Base-by-base conservation (phyloP, 2,113 vertebrate genomes). In the Oxyruncus cristatus region DNA sequence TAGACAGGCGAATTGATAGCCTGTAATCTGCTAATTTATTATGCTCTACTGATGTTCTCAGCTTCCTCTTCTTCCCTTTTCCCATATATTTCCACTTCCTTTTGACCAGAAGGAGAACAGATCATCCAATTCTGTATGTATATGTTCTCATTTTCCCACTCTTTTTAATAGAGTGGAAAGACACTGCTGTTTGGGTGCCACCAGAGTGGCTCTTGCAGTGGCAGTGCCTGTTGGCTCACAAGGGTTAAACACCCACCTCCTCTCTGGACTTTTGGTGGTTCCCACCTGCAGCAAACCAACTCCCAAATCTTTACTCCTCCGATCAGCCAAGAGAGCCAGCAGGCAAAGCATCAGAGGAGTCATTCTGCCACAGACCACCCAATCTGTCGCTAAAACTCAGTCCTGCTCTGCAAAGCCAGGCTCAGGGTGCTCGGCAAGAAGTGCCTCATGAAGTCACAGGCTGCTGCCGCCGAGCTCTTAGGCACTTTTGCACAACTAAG, bases 231-330 rank as follows among this genome's bases (percentile, higher is more conserved):
- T 4, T 8, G 4, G 26, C 7, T 66, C 44, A 21, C 3, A 28
- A 16, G 33, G 28, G 10, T 41, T 16, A 8, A 46, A 47, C 26
- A 12, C 17, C 2, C 16, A 30, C 4, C 42, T 67, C 14, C 1
- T 11, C 41, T 3, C 0, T 1, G 30, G 35, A 21, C 13, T 11
- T 27, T 5, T 9, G 32, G 21, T 19, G 18, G 26, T 1, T 85
- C 59, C 35, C 30, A 68, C 11, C 8, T 32, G 66, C 71, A 72
- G 26, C 35, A 72, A 44, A 28, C 47, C 81, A 62, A 0, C 50
- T 8, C 63, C 8, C 41, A 32, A 46, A 50, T 23, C 8, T 49
- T 8, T 12, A 8, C 12, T 44, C 16, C 84, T 73, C 37, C 5
- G 2, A 6, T 2, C 52, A 65, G 46, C 49, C 30, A 17, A 16